These are phyloP conservation scores for Neolamprologus fasciatus DNA, from an alignment of 2,113 vertebrate genomes.

Conservation along the genomic window DNA sequence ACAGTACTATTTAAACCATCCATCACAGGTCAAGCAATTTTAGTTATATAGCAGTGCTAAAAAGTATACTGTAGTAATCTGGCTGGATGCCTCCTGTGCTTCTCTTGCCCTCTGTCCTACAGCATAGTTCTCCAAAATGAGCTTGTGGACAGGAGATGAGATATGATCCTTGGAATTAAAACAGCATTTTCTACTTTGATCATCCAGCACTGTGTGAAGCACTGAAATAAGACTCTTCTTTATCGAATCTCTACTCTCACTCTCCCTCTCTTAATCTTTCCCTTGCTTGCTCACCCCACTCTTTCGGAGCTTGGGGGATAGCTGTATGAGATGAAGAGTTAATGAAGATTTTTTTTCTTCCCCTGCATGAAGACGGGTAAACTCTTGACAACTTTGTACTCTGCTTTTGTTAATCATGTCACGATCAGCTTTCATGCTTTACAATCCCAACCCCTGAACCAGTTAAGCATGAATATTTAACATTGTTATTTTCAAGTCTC, in stretches of 20 bases:
- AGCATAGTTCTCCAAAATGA: constrained; percentile 61
- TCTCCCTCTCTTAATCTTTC: constrained; percentile 44
- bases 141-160: constrained; percentile 63
- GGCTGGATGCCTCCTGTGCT: background rate
- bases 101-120: constrained; percentile 30
- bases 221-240: constrained; percentile 56
- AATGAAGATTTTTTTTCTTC: constrained; percentile 47
- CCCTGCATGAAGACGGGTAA: constrained; percentile 18
- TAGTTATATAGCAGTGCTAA: background rate
- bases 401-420: constrained; percentile 36
- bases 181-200: constrained; percentile 68
- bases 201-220: constrained; percentile 43
- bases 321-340: constrained; percentile 50
- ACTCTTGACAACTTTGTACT: constrained; percentile 35
- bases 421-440: constrained; percentile 24
- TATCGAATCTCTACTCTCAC: constrained; percentile 42
- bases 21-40: background rate
- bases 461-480: constrained; percentile 45
- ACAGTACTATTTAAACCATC: background rate
- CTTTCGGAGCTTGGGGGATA: constrained; percentile 46
- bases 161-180: constrained; percentile 70
- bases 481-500: background rate
- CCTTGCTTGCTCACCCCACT: constrained; percentile 12
- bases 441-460: constrained; percentile 16
- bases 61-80: background rate